Base-by-base conservation (phyloP, 1,140 invertebrate genomes). In the Nasonia vitripennis region DNA sequence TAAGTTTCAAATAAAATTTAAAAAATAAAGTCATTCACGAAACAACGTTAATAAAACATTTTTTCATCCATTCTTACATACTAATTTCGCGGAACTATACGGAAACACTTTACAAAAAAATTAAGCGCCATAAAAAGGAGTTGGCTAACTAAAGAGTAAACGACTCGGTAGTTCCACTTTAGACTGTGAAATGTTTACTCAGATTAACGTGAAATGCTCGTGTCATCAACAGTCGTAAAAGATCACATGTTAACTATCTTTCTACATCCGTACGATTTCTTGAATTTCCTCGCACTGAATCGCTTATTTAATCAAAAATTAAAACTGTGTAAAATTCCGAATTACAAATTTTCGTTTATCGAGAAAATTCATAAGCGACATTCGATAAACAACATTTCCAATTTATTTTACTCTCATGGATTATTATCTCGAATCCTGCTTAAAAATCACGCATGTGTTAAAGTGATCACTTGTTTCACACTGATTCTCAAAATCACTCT, bases 401-500 rank as follows among this genome's bases (percentile, higher is more conserved):
- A 45, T 11, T 45, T 2, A 51, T 17, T 62, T 14, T 6, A 62
- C 55, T 20, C 55, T n/a, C 5, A 62, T 7, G 55, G 20, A 62
- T 62, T 62, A 62, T 62, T 62, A 20, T 7, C 55, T 62, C 17
- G 7, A 62, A 20, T n/a, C 20, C 20, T n/a, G 55, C 17, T 55
- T 17, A 17, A 3, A 17, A n/a, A 62, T 20, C 55, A 62, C 55
- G 55, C 7, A 62, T 62, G 55, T 17, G 55, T n/a, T n/a, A 62
- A 62, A 20, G 55, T n/a, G n/a, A 62, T 62, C 55, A 62, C 55
- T 62, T 62, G 55, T 62, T 62, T 62, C 55, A 62, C 55, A 62
- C 55, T 62, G 55, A 62, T 62, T 62, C 55, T n/a, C 20, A 7
- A 20, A 7, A 62, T 4, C 55, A 62, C 55, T 20, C 55, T 62